These are phyloP conservation scores for Leucoraja erinaceus DNA, from an alignment of 2,113 vertebrate genomes.

Conservation along the genomic window DNA sequence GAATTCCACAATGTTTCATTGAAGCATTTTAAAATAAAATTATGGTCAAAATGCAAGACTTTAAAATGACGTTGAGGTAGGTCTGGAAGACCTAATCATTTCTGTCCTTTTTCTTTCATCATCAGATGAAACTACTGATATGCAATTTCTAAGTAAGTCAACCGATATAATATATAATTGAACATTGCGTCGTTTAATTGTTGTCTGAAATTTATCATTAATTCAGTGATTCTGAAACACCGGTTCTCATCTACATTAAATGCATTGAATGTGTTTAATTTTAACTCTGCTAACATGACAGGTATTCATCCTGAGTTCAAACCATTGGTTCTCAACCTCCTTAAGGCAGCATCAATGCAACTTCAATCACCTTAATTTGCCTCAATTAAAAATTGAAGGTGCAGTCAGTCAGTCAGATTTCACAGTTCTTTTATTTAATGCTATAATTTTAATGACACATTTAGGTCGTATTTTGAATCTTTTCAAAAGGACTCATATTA, in stretches of 20 bases:
- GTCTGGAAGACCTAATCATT: not conserved
- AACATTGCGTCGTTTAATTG: too few relatives aligned
- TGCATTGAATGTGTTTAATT: not conserved
- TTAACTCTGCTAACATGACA: not conserved
- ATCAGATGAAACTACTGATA: not conserved
- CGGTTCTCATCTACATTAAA: not conserved
- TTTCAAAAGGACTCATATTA: not conserved
- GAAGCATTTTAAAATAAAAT: not conserved
- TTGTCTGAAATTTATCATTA: not conserved
- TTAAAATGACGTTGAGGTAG: not conserved
- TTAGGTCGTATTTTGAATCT: not conserved
- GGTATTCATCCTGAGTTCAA: not conserved
- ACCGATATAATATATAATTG: not conserved
- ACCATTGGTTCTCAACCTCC: not conserved
- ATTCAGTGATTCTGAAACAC: not conserved
- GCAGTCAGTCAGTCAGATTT: not conserved
- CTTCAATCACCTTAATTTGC: not conserved
- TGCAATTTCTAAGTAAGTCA: not conserved
- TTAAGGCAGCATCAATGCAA: not conserved
- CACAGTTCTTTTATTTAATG: not conserved
- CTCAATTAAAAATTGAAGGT: conserved; percentile 7
- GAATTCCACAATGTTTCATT: not conserved
- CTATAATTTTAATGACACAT: not conserved
- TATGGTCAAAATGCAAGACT: not conserved
- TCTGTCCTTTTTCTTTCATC: not conserved